These are phyloP conservation scores for Dasyurus viverrinus DNA, from an alignment of 2,113 vertebrate genomes.

Conservation along the genomic window DNA sequence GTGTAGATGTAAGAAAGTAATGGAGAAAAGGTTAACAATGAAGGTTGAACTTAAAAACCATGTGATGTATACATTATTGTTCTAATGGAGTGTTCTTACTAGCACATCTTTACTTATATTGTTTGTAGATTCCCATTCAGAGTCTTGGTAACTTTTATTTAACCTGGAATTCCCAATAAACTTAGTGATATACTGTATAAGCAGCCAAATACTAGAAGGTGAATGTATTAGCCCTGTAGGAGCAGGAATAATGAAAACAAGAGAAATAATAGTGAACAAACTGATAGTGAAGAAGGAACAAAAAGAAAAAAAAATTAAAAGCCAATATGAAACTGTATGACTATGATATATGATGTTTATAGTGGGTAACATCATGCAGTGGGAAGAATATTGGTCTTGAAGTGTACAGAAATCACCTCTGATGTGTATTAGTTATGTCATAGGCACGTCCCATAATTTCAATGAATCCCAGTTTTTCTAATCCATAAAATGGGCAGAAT, in stretches of 20 bases:
- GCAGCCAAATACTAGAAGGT: neutral
- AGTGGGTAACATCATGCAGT: neutral
- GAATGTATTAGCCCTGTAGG: neutral
- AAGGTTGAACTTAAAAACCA: neutral
- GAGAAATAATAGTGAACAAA: constrained; percentile 13
- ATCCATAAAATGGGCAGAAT: neutral
- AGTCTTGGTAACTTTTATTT: constrained; percentile 39
- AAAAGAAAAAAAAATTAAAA: neutral
- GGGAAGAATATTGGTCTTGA: neutral
- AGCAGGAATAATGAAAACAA: neutral
- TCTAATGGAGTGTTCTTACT: neutral
- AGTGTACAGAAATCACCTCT: neutral
- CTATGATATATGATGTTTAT: neutral
- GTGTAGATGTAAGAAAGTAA: neutral
- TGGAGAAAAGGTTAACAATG: neutral
- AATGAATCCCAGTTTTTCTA: neutral
- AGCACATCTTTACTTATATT: neutral
- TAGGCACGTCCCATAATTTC: neutral
- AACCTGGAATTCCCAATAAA: neutral
- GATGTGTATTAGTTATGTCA: neutral
- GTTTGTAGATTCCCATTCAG: neutral
- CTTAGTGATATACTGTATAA: neutral
- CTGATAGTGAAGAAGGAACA: neutral
- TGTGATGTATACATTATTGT: neutral
- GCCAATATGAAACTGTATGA: neutral